A percentile compares a stretch with the other conserved stretches of the same genome.
These are phyloP conservation scores for Siphlonurus alternatus DNA, from an alignment of 2,888 invertebrate genomes.

Conservation along the genomic window DNA sequence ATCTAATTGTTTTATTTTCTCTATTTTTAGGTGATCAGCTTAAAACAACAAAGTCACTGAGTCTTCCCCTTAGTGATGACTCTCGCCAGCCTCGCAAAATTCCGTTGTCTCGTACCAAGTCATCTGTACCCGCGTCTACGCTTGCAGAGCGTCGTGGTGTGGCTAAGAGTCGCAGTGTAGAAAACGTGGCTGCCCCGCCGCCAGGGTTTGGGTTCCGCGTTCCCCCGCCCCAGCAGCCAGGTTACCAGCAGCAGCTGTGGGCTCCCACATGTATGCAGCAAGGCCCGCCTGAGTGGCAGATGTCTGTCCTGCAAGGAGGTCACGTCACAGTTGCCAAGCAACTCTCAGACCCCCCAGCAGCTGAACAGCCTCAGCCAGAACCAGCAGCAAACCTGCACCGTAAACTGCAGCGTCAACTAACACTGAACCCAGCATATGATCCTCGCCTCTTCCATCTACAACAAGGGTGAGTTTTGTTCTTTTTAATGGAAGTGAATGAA, in stretches of 20 bases:
- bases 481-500: too few relatives aligned
- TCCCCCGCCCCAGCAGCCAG: slow-evolving; percentile 9
- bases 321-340: slow-evolving; percentile 27
- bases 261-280: slow-evolving; percentile 2
- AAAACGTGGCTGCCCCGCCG: slow-evolving; percentile 19
- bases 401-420: slow-evolving; percentile 62
- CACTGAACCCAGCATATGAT: slow-evolving; percentile 66
- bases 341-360: slow-evolving; percentile 23
- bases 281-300: slow-evolving; percentile 10
- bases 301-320: slow-evolving; percentile 18
- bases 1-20: neutral
- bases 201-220: slow-evolving; percentile 6
- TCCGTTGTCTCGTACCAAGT: slow-evolving; percentile 49
- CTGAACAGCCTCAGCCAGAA: slow-evolving; percentile 13
- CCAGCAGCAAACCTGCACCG: slow-evolving; percentile 47
- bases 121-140: slow-evolving; percentile 32
- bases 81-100: slow-evolving; percentile 27
- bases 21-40: slow-evolving; percentile 23
- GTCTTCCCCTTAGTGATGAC: slow-evolving; percentile 27
- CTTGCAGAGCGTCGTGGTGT: slow-evolving; percentile 1
- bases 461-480: slow-evolving; percentile 8
- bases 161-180: slow-evolving; percentile 14
- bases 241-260: slow-evolving; percentile 10
- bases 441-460: slow-evolving; percentile 40
- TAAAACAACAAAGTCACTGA: slow-evolving; percentile 28